Base-by-base conservation (phyloP, 1,140 invertebrate genomes). In the Dinothrombium tinctorium region DNA sequence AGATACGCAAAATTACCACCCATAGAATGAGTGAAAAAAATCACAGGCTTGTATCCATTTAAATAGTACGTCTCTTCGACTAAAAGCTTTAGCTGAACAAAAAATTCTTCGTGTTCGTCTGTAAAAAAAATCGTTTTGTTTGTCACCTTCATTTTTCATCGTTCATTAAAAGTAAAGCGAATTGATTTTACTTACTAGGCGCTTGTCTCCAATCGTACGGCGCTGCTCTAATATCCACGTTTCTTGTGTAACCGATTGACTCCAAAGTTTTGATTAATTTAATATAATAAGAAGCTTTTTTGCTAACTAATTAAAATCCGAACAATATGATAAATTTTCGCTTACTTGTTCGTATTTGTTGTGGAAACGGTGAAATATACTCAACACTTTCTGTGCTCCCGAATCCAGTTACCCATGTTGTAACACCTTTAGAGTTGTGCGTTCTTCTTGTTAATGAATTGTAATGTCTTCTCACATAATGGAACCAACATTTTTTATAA, bases 21-120 rank as follows among this genome's bases (percentile, higher is more conserved):
- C 87, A 96, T 94, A 51, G 84, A 92, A 59, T 96, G 90, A 1
- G 73, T 73, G 22, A 96, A 51, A 1, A 95, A 53, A 0, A 89
- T 74, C 0, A 92, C 73, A 15, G 69, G 66, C 9, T 65, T 59
- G 46, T 80, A 71, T 38, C 73, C 72, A 61, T 92, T 94, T 35
- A 64, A 49, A 7, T 53, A 54, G 52, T 84, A 92, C 0, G 81
- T 79, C 47, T 80, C 70, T 62, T 95, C 84, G 11, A 92, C 67
- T 8, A 95, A 59, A 0, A 56, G 49, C 55, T 77, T 82, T 25
- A 95, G 57, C 50, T 78, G 11, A 15, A 19, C 17, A 19, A 42
- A 36, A 20, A 42, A 38, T 17, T 25, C 31, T 4, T 17, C 33
- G 15, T 33, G 23, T 37, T 42, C 32, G 29, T 42, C 37, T 39